These are phyloP conservation scores for Patella vulgata DNA, from an alignment of 1,140 invertebrate genomes.

Conservation along the genomic window DNA sequence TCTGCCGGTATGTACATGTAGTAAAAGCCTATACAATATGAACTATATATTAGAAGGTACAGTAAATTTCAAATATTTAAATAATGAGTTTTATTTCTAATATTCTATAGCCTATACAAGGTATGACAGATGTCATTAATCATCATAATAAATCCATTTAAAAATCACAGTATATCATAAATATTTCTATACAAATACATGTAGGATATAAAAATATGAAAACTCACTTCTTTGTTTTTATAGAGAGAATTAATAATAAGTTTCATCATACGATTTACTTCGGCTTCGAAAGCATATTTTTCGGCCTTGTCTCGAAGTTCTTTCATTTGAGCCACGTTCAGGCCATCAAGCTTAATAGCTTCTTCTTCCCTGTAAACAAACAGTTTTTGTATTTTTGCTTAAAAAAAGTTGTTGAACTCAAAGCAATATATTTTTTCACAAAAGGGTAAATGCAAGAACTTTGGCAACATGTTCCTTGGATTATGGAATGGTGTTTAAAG, in stretches of 20 bases:
- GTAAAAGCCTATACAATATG: too few species aligned
- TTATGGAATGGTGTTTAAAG: background rate
- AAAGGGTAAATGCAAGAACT: background rate
- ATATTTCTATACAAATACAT: too few species aligned
- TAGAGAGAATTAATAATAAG: slow-evolving; percentile 99
- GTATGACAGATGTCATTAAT: too few species aligned
- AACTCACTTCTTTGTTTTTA: slow-evolving; percentile 90
- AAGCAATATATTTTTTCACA: background rate
- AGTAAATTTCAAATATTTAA: too few species aligned
- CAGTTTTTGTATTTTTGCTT: background rate
- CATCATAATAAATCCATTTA: too few species aligned
- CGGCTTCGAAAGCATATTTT: slow-evolving; percentile 92
- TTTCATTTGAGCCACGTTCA: slow-evolving; percentile 91
- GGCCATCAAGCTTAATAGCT: slow-evolving; percentile 94
- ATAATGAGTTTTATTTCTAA: too few species aligned
- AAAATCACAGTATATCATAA: too few species aligned
- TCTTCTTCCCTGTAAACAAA: slow-evolving; percentile 84
- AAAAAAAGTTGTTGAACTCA: background rate
- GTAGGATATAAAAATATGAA: too few species aligned
- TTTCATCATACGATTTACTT: slow-evolving; percentile 99
- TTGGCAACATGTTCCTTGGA: background rate
- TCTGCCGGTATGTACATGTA: too few species aligned
- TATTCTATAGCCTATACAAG: too few species aligned
- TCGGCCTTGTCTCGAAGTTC: slow-evolving; percentile 91
- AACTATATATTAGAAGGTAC: too few species aligned